These are phyloP conservation scores for Dynastes hyllus DNA, from an alignment of 2,888 invertebrate genomes.

Conservation along the genomic window DNA sequence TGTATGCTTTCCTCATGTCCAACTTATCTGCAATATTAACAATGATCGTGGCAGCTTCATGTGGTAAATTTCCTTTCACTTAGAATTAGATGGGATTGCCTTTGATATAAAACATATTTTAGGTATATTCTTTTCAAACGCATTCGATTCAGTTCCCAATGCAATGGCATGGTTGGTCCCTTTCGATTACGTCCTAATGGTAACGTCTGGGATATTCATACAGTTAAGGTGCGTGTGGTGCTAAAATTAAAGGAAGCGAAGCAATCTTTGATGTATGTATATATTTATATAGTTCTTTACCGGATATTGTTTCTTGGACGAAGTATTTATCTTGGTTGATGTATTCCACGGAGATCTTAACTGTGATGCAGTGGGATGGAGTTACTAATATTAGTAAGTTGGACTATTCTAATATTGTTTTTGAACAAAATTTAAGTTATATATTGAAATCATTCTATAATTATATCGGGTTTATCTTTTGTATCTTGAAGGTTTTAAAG, in stretches of 20 bases:
- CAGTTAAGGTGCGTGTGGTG: constrained; percentile 79
- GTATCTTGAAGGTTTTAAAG: too few species aligned
- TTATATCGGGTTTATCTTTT: too few species aligned
- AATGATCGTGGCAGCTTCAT: constrained; percentile 90
- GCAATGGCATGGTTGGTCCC: constrained; percentile 91
- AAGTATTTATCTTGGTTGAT: constrained; percentile 89
- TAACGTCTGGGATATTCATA: constrained; percentile 89
- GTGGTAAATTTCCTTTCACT: constrained; percentile 73
- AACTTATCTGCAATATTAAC: constrained; percentile 82
- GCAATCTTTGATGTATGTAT: too few species aligned
- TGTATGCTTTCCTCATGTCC: constrained; percentile 82
- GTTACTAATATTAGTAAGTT: constrained; percentile 81
- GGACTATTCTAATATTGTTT: too few species aligned
- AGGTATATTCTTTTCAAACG: constrained; percentile 90
- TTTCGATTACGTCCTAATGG: constrained; percentile 89
- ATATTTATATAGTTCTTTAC: constrained; percentile 76
- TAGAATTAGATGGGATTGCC: too few species aligned
- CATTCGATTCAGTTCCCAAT: constrained; percentile 85
- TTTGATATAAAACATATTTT: constrained; percentile 45
- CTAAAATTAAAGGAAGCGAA: too few species aligned
- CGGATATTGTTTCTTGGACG: constrained; percentile 82
- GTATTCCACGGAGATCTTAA: constrained; percentile 90
- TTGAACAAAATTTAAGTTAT: too few species aligned
- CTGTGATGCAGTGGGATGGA: constrained; percentile 87
- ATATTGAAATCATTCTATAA: too few species aligned